These are phyloP conservation scores for Cochlearius cochlearius DNA, from an alignment of 2,113 vertebrate genomes.

Conservation along the genomic window DNA sequence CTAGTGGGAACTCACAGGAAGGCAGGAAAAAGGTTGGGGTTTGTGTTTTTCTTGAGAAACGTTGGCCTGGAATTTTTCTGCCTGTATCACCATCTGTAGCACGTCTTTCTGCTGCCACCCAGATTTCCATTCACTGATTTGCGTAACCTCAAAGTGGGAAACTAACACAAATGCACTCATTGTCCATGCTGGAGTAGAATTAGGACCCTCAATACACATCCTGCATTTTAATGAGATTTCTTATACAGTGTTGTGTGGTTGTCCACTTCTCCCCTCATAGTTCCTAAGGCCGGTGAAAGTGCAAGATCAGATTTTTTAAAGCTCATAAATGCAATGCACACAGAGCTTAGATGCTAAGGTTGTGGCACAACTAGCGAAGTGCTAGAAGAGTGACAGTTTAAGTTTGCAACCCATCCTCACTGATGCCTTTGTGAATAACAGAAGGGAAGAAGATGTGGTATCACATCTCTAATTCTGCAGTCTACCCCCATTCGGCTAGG, in stretches of 20 bases:
- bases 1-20: slow-evolving; percentile 27
- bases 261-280: slow-evolving; percentile 19
- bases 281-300: slow-evolving; percentile 38
- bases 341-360: slow-evolving; percentile 18
- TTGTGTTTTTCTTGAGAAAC: slow-evolving; percentile 22
- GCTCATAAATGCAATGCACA: slow-evolving; percentile 50
- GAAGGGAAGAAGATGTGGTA: neutral
- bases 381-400: slow-evolving; percentile 36
- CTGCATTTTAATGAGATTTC: slow-evolving; percentile 57
- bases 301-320: slow-evolving; percentile 49
- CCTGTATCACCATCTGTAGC: slow-evolving; percentile 22
- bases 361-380: slow-evolving; percentile 32
- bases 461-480: neutral
- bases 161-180: slow-evolving; percentile 61
- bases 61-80: slow-evolving; percentile 40
- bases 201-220: slow-evolving; percentile 56
- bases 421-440: neutral
- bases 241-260: slow-evolving; percentile 26
- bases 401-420: neutral
- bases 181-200: slow-evolving; percentile 65
- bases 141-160: slow-evolving; percentile 68
- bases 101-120: slow-evolving; percentile 56
- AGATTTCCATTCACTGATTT: slow-evolving; percentile 63
- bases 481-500: neutral
- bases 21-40: neutral